These are phyloP conservation scores for Arion vulgaris DNA, from an alignment of 1,140 invertebrate species.

Conservation along the genomic window DNA sequence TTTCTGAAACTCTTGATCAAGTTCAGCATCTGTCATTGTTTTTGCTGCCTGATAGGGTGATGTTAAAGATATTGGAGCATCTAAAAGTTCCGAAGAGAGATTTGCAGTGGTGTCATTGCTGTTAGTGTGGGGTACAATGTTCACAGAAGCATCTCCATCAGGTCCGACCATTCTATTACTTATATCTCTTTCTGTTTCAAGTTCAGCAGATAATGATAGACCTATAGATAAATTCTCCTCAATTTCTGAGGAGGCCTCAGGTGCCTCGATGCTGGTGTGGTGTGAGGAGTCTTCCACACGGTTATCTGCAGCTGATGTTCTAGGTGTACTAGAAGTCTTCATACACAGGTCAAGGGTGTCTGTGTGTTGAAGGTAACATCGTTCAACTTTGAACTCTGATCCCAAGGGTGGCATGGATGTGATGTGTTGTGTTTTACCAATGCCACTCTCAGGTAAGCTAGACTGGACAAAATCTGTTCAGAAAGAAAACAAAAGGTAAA, in stretches of 20 bases:
- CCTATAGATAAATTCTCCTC: slow-evolving; percentile 21
- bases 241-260: background rate
- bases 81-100: background rate
- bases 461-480: background rate
- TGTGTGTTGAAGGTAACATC: slow-evolving; percentile 6
- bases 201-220: slow-evolving; percentile 24
- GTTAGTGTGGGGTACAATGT: background rate
- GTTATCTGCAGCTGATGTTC: background rate
- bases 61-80: slow-evolving; percentile 1
- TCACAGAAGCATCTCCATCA: background rate
- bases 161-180: background rate
- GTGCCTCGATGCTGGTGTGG: background rate
- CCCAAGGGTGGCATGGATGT: background rate
- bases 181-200: background rate
- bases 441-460: background rate
- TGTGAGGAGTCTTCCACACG: background rate
- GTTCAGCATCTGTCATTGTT: slow-evolving; percentile 35
- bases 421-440: slow-evolving; percentile 3
- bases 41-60: slow-evolving; percentile 4
- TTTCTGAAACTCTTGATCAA: slow-evolving; percentile 41
- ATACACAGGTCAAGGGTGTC: slow-evolving; percentile 29
- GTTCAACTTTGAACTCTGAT: slow-evolving; percentile 32
- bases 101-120: background rate
- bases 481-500: background rate
- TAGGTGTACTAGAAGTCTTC: background rate